A percentile compares a stretch with the other conserved stretches of the same genome.
Evolutionary conservation across 2,797 vertebrate species (phyloP).

Genomic region (Aulostomus chinensis): DNA sequence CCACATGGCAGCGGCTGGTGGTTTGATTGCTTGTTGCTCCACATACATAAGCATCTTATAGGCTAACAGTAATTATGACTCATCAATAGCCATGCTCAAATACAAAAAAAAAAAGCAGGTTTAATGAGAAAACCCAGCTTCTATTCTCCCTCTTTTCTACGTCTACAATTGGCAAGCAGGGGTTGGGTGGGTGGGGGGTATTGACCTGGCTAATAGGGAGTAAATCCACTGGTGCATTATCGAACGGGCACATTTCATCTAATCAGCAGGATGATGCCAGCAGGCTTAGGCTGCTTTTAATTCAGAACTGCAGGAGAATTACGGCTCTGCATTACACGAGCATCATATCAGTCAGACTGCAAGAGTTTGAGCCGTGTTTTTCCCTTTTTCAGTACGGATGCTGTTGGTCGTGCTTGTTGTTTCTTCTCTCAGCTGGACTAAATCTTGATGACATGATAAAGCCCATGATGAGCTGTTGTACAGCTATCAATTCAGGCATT

Average conservation of each 20-base stretch:
- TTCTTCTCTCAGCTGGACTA: constrained; percentile 25
- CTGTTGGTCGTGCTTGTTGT: constrained; percentile 31
- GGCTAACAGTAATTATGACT: constrained; percentile 46
- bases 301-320: constrained; percentile 72
- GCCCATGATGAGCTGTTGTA: constrained; percentile 10
- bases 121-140: constrained; percentile 64
- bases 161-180: constrained; percentile 68
- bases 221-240: constrained; percentile 81
- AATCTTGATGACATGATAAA: constrained; percentile 30
- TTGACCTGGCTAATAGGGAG: constrained; percentile 79
- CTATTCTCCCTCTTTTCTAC: constrained; percentile 56
- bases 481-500: too few species aligned
- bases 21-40: constrained; percentile 47
- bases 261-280: constrained; percentile 81
- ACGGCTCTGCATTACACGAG: constrained; percentile 52
- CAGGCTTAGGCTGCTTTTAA: constrained; percentile 77
- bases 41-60: constrained; percentile 42
- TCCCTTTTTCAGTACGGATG: constrained; percentile 13
- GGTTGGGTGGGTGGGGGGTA: constrained; percentile 62
- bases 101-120: constrained; percentile 39
- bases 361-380: constrained; percentile 48
- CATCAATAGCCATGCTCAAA: constrained; percentile 50
- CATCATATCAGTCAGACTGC: constrained; percentile 55
- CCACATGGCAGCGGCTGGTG: constrained; percentile 23
- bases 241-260: constrained; percentile 80